A percentile compares a stretch with the other conserved stretches of the same genome.
phyloP scores from a whole-genome alignment of 2,797 vertebrate genomes.

The Sardinella longiceps region DNA sequence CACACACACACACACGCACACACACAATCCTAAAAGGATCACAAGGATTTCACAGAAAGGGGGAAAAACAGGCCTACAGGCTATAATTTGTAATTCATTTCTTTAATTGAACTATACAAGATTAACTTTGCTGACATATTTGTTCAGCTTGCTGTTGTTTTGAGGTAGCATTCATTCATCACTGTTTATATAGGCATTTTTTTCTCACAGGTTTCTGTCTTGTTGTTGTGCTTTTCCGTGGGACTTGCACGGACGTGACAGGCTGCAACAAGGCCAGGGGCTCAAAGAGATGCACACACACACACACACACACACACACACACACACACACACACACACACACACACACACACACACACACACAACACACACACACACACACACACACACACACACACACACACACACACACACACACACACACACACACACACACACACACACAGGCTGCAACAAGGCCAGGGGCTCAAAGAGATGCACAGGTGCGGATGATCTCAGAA shows the following conservation, averaged over 20 bases:
- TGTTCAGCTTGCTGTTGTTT: neutral
- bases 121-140: neutral
- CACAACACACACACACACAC: too few relatives aligned
- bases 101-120: neutral
- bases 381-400: too few relatives aligned
- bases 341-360: too few relatives aligned
- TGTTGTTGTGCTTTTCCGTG: neutral
- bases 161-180: neutral
- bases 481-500: neutral
- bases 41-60: too few relatives aligned
- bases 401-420: too few relatives aligned
- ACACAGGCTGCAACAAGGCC: too few relatives aligned
- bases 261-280: neutral
- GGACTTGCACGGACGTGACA: neutral
- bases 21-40: too few relatives aligned
- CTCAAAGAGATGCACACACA: too few relatives aligned
- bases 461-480: neutral
- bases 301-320: too few relatives aligned
- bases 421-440: too few relatives aligned
- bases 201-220: neutral
- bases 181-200: neutral
- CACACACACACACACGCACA: too few relatives aligned
- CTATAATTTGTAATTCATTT: neutral
- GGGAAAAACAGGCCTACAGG: neutral
- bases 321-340: too few relatives aligned